Conservation (phyloP, 2,888 invertebrate genomes). For the Microplitis manilae region DNA sequence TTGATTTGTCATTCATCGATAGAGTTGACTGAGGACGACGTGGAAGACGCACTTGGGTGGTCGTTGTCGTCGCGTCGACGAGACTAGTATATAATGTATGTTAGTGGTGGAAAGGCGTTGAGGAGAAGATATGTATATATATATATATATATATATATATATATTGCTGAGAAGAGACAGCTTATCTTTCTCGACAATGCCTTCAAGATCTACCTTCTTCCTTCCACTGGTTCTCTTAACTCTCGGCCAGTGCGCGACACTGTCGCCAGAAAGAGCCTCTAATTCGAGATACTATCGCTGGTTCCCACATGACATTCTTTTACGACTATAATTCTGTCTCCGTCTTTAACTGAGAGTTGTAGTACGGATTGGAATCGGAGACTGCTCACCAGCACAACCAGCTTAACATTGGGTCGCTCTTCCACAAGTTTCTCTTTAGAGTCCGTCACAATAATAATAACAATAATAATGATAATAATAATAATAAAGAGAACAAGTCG, state of each 20-base stretch:
- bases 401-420: no score
- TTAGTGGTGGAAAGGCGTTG: conserved; percentile 55
- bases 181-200: conserved; percentile 67
- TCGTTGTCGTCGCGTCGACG: conserved; percentile 56
- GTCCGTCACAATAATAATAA: not conserved
- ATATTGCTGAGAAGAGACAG: conserved; percentile 38
- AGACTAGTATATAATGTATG: conserved; percentile 6
- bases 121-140: conserved; percentile 22
- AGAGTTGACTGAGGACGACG: conserved; percentile 48
- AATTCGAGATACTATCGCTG: conserved; percentile 41
- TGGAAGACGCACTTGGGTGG: conserved; percentile 60
- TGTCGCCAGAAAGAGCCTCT: conserved; percentile 31
- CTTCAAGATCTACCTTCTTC: conserved; percentile 56
- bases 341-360: not conserved
- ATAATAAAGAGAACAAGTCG: conserved; percentile 29
- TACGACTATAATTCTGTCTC: conserved; percentile 12
- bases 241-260: conserved; percentile 26
- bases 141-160: not conserved
- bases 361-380: conserved; percentile 20
- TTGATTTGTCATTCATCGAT: conserved; percentile 68
- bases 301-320: conserved; percentile 37
- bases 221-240: conserved; percentile 26
- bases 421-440: no score
- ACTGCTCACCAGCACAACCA: not conserved
- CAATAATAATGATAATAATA: not conserved